Evolutionary conservation across 2,888 invertebrate genomes (phyloP).

Genomic region (Synergus gifuensis): DNA sequence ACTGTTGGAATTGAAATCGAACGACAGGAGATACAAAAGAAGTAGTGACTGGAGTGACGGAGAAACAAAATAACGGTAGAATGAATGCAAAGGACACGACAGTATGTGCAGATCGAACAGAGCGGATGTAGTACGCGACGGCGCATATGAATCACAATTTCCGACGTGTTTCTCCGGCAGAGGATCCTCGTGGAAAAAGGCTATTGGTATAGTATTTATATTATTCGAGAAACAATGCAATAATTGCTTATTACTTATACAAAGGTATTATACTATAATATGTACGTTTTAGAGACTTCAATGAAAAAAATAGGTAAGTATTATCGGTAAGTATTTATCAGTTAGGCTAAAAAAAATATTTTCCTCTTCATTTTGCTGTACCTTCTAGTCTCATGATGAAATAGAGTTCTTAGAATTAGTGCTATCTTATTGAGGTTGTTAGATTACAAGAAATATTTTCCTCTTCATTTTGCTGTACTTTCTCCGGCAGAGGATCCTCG

Average conservation of each 20-base stretch:
- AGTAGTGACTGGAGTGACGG: conserved; percentile 13
- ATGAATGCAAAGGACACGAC: conserved; percentile 31
- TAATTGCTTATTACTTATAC: conserved; percentile 11
- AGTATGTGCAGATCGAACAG: background rate
- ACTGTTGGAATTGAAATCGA: conserved; percentile 35
- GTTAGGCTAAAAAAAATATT: no score
- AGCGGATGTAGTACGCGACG: conserved; percentile 35
- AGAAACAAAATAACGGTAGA: conserved; percentile 17
- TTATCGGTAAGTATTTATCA: no score
- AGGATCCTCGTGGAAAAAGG: background rate
- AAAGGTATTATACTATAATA: no score
- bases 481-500: no score
- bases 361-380: no score
- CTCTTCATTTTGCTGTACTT: no score
- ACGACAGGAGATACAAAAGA: conserved; percentile 16
- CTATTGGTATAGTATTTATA: background rate
- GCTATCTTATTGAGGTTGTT: no score
- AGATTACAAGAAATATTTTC: no score
- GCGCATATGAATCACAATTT: conserved; percentile 35
- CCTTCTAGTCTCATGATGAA: no score
- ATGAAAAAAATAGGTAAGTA: no score
- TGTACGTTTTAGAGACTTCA: no score
- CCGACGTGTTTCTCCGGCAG: conserved; percentile 26
- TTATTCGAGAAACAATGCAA: conserved; percentile 1
- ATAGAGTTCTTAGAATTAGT: no score